Percentiles rank a stretch among this genome's conserved stretches.
Evolutionary conservation across 2,113 vertebrate species (phyloP).

Genomic region (Pelecanoides urinatrix): DNA sequence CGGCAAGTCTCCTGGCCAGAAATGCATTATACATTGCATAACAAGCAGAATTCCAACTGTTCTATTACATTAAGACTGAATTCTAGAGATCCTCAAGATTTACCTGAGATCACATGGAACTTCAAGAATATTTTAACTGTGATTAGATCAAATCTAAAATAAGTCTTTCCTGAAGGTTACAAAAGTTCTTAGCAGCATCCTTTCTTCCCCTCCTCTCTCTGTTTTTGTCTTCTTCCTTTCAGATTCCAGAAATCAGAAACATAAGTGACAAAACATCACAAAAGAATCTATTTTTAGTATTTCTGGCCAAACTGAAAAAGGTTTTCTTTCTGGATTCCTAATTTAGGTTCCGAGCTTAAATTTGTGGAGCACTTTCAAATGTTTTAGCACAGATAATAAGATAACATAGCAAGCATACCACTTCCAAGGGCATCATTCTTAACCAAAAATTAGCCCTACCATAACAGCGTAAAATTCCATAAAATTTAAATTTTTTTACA

Average conservation of each 20-base stretch:
- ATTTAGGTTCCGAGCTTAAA: neutral
- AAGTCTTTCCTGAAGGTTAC: neutral
- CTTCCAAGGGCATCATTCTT: neutral
- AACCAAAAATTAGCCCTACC: neutral
- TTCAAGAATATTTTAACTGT: neutral
- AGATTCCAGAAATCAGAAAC: neutral
- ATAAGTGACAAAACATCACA: neutral
- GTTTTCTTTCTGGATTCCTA: neutral
- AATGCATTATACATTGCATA: neutral
- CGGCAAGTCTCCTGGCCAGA: neutral
- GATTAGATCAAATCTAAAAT: neutral
- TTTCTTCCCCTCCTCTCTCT: neutral
- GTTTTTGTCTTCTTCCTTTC: neutral
- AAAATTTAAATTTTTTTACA: neutral
- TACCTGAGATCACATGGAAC: neutral
- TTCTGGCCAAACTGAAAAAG: neutral
- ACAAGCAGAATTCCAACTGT: neutral
- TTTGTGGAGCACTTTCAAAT: neutral
- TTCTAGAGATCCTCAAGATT: neutral
- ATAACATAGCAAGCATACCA: neutral
- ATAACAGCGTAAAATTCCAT: neutral
- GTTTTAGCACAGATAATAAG: neutral
- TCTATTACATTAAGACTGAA: neutral
- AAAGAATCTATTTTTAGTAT: neutral
- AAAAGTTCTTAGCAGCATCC: neutral